A percentile compares a stretch with the other conserved stretches of the same genome.
These are phyloP conservation scores for Chitala chitala DNA, from an alignment of 2,113 vertebrate genomes.

Conservation along the genomic window DNA sequence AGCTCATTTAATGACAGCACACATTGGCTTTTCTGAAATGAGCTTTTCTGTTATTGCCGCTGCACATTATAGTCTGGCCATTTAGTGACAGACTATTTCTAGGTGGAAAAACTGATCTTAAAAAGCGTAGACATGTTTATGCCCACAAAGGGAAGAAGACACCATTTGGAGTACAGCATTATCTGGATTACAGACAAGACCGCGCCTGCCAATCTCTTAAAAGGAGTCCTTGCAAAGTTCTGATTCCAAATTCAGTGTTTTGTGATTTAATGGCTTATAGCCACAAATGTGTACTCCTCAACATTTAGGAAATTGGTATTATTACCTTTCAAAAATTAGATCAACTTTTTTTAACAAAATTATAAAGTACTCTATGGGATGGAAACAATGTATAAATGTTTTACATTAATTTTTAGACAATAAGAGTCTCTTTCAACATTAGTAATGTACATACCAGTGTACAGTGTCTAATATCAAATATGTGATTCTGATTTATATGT, in stretches of 20 bases:
- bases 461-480: no score
- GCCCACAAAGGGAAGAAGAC: neutral
- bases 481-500: no score
- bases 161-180: neutral
- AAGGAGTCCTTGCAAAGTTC: constrained; percentile 18
- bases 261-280: neutral
- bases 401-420: no score
- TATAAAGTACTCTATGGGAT: no score
- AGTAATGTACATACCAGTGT: no score
- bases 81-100: neutral
- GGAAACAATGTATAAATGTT: no score
- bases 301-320: no score
- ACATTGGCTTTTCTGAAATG: neutral
- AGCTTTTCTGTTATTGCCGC: neutral
- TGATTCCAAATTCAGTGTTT: neutral
- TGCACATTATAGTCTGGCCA: neutral
- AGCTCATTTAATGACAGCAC: neutral
- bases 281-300: no score
- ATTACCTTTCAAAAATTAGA: no score
- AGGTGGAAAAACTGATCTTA: neutral
- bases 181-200: neutral
- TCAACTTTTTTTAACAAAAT: no score
- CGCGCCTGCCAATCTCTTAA: neutral
- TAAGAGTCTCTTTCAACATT: no score
- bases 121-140: neutral